Conservation (phyloP, 2,113 vertebrate species). For the Ginglymostoma cirratum region DNA sequence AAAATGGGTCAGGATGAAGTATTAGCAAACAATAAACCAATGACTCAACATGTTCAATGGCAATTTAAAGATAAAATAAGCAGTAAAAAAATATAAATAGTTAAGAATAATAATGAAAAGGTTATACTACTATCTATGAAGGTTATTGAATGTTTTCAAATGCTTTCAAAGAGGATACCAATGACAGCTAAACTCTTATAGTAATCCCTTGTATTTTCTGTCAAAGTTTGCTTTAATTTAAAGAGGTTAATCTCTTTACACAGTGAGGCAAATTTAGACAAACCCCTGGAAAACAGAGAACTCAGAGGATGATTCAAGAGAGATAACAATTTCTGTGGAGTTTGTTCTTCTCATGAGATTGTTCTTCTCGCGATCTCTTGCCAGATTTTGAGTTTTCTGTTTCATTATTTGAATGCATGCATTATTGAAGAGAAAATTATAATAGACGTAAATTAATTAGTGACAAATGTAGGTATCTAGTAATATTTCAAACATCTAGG, state of each 20-base stretch:
- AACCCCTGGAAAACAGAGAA: not conserved
- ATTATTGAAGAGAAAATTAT: not conserved
- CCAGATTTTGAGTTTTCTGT: not conserved
- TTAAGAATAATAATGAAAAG: not conserved
- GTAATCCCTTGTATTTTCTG: not conserved
- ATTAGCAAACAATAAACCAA: too few relatives aligned
- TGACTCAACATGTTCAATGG: too few relatives aligned
- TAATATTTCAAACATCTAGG: not conserved
- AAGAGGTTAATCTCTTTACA: not conserved
- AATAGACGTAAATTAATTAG: not conserved
- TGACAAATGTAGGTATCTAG: not conserved
- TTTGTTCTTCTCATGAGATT: too few relatives aligned
- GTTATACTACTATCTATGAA: not conserved
- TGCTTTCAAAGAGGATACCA: not conserved
- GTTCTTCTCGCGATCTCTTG: not conserved
- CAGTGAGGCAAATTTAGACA: not conserved
- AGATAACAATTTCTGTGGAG: not conserved
- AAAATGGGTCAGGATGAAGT: too few relatives aligned
- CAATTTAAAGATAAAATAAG: not conserved
- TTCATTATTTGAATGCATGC: conserved; percentile 5
- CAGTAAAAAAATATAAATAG: not conserved
- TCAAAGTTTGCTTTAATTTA: not conserved
- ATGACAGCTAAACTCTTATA: not conserved
- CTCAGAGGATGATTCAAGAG: not conserved
- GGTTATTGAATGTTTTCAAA: not conserved